These are phyloP conservation scores for Cephus runcator DNA, from an alignment of 2,888 invertebrate genomes.

Conservation along the genomic window DNA sequence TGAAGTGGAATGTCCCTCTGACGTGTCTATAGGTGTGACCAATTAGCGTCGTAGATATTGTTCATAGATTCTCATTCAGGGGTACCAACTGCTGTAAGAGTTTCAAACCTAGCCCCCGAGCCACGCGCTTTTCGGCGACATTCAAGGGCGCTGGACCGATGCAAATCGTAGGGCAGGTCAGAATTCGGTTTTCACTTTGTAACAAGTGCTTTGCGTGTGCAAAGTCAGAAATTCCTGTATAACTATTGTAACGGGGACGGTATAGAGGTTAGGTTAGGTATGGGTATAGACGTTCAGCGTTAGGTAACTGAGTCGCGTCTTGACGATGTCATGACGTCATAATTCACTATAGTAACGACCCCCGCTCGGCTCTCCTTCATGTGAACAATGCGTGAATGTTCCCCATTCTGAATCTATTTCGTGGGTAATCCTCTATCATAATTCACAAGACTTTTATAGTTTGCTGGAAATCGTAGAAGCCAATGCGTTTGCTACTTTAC, in stretches of 20 bases:
- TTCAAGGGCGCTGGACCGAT: slow-evolving; percentile 51
- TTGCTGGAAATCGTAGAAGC: slow-evolving; percentile 34
- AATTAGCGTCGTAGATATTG: background rate
- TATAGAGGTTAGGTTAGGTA: background rate
- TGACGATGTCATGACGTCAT: background rate
- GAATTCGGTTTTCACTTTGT: slow-evolving; percentile 10
- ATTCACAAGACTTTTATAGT: slow-evolving; percentile 47
- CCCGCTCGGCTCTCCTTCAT: background rate
- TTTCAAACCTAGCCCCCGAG: slow-evolving; percentile 8
- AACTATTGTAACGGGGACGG: background rate
- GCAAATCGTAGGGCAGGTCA: slow-evolving; percentile 52
- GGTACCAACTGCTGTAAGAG: background rate
- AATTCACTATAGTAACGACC: background rate
- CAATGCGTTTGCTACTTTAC: slow-evolving; percentile 20
- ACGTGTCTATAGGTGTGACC: background rate
- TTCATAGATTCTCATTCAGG: background rate
- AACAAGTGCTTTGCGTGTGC: background rate
- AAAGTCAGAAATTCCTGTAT: background rate
- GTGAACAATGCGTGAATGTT: background rate
- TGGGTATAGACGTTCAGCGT: background rate
- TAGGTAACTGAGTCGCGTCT: background rate
- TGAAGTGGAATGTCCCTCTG: background rate
- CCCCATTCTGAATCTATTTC: background rate
- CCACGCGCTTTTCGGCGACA: slow-evolving; percentile 43
- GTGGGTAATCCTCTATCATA: slow-evolving; percentile 30